Base-by-base conservation (phyloP, 2,797 vertebrate species). In the Lagodon rhomboides region DNA sequence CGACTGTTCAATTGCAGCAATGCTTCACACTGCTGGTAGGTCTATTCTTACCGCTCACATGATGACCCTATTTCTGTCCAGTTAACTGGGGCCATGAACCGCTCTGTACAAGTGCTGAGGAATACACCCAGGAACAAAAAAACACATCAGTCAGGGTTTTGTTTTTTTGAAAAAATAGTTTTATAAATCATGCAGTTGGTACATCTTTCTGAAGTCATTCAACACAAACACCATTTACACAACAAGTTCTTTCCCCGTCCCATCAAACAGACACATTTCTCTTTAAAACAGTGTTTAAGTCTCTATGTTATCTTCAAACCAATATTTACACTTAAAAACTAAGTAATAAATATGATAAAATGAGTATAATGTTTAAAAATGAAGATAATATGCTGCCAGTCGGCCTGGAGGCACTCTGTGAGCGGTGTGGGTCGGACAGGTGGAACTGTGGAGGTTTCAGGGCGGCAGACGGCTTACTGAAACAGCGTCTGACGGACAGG, bases 141-240 rank as follows among this genome's bases (percentile, higher is more conserved):
- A 46, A 68, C 68, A 56, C 56, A 59, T 0, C 11, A 34, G 20
- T 5, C 54, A 51, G 30, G 8, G 5, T 0, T 55, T 54, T 25
- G 7, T 9, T 51, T 90, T 85, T 47, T 89, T 85, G 84, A 83
- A 94, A 95, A 95, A 94, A 91, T 91, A 94, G 23, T 95, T 38
- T 96, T 95, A 95, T 95, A 90, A 88, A 92, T 88, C 94, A 94
- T 95, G 94, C 95, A 93, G 86, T 86, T 55, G 64, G 75, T 90
- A 92, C 76, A 93, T 79, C 59, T 76, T 83, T 82, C 69, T 79
- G 46, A 77, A 84, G 68, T 74, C 80, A 82, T 84, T 82, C 76
- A 84, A 85, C 58, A 87, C 78, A 91, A 83, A 79, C 75, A 87
- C 58, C 61, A 81, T 82, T 79, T 77, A 82, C 83, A 92, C 64